Base-by-base conservation (phyloP, 2,888 invertebrate species). In the Andrena chrysosceles region DNA sequence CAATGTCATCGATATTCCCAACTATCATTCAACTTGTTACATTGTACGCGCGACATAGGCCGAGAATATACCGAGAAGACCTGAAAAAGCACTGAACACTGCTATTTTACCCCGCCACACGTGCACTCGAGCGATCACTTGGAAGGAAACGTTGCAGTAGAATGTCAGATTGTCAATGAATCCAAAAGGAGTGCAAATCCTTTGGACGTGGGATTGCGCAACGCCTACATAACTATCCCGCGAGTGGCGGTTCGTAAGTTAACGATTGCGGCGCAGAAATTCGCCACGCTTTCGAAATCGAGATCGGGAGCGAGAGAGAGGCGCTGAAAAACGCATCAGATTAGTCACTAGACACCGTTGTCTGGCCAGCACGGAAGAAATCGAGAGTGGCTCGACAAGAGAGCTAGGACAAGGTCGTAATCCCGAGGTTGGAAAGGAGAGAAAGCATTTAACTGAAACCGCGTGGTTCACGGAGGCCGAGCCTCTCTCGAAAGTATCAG, bases 321-420 rank as follows among this genome's bases (percentile, higher is more conserved):
- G 10, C 26, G n/a, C 10, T 31, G 59, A 75, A 81, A 82, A 71
- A 82, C 60, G 76, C 52, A 56, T 13, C 29, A 35, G 71, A 82
- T 84, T 81, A 82, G 84, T 77, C 73, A 68, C 60, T 68, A 59
- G 78, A 78, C 77, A 76, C 68, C 62, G 74, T 69, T 72, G 81
- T 63, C 68, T 64, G 76, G 56, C 66, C 60, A 77, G 84, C 49
- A 87, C 88, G 90, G 89, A 91, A 90, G 91, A 92, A 92, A 92
- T 88, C 83, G 91, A 92, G 89, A 92, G 92, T 92, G 89, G 85
- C 85, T 85, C 81, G 74, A 81, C 85, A 81, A 84, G 91, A 88
- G 88, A 87, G 88, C 82, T 84, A 77, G 87, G 89, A 88, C 92
- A 91, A 92, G 91, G 92, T 91, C 91, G 86, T 85, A 87, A 86